Percentiles rank a stretch among this genome's conserved stretches.
These are phyloP conservation scores for Oscheius sp. DNA, from an alignment of 2,888 invertebrate genomes.

Conservation along the genomic window DNA sequence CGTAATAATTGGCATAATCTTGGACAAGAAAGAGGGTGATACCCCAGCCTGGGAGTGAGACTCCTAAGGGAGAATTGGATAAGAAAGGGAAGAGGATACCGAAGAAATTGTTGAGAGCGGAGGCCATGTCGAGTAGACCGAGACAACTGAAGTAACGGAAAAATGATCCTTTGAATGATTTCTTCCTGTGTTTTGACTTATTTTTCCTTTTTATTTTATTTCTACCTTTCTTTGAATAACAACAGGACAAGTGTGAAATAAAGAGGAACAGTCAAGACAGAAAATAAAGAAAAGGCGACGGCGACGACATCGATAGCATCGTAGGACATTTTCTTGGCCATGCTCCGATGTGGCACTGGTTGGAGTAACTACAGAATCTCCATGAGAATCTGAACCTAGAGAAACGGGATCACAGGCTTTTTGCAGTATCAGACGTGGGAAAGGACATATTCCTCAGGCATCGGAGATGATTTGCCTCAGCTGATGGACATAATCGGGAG, in stretches of 20 bases:
- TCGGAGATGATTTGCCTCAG: too few species aligned
- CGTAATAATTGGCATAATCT: not conserved
- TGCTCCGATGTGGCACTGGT: not conserved
- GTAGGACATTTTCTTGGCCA: not conserved
- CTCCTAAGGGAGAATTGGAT: not conserved
- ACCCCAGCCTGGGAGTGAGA: slow-evolving; percentile 27
- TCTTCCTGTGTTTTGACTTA: not conserved
- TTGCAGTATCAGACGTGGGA: too few species aligned
- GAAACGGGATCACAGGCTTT: not conserved
- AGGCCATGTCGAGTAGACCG: slow-evolving; percentile 16
- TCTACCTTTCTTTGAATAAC: slow-evolving; percentile 23
- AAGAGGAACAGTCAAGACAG: not conserved
- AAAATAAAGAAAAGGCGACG: not conserved
- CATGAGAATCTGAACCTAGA: too few species aligned
- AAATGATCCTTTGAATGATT: slow-evolving; percentile 3
- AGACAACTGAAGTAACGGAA: slow-evolving; percentile 13
- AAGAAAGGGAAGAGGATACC: not conserved
- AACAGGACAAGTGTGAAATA: slow-evolving; percentile 15
- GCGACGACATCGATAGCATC: slow-evolving; percentile 16
- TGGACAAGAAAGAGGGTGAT: slow-evolving; percentile 1
- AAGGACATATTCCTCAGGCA: too few species aligned
- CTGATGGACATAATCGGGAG: too few species aligned
- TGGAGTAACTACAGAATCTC: not conserved
- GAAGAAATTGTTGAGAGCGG: slow-evolving; percentile 9
- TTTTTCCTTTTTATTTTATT: not conserved